A percentile compares a stretch with the other conserved stretches of the same genome.
These are phyloP conservation scores for Oreochromis niloticus DNA, from an alignment of 2,113 vertebrate species.

Conservation along the genomic window DNA sequence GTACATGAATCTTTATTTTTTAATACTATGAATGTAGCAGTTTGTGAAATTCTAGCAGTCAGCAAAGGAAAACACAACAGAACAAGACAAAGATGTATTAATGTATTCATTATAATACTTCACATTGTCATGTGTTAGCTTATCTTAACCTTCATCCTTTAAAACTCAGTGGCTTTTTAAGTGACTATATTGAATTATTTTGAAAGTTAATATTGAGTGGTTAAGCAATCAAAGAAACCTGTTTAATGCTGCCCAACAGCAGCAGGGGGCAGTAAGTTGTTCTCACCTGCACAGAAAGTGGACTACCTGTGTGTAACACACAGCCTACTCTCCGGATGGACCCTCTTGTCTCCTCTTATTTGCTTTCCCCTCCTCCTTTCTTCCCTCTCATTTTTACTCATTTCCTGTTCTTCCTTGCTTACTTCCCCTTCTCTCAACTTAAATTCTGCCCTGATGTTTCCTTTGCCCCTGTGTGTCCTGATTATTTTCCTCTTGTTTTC, in stretches of 20 bases:
- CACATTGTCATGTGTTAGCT: not conserved
- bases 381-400: not conserved
- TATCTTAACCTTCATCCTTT: not conserved
- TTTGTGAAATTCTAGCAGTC: not conserved
- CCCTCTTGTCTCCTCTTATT: not conserved
- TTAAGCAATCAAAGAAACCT: not conserved
- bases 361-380: not conserved
- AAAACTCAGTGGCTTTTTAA: not conserved
- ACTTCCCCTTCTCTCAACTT: not conserved
- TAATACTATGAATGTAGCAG: not conserved
- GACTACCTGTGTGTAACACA: not conserved
- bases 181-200: not conserved
- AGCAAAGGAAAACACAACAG: not conserved
- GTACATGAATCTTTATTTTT: not conserved
- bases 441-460: not conserved
- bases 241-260: not conserved
- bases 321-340: not conserved
- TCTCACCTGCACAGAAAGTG: not conserved
- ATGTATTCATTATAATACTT: not conserved
- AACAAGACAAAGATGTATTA: fast-evolving
- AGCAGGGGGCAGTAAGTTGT: slow-evolving; percentile 22
- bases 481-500: not conserved
- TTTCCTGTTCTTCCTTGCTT: not conserved
- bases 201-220: not conserved
- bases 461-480: not conserved